Evolutionary conservation across 2,888 invertebrate genomes (phyloP), one percentile per base, ranked within the genome.

Genomic region (Philopedon plagiatum): DNA sequence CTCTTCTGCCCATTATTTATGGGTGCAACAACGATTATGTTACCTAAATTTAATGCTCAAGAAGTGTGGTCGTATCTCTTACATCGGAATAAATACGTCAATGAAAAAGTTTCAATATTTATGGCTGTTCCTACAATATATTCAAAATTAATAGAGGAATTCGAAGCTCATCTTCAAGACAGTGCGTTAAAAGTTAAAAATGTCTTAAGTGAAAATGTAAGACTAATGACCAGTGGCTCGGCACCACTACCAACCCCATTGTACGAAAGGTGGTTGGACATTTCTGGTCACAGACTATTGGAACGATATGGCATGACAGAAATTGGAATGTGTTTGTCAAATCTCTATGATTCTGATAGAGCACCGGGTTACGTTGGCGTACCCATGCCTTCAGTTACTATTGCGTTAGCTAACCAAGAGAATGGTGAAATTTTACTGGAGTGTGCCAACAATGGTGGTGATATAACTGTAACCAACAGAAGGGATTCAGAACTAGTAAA

Each of bases 71-170:
- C 90, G 0, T 87, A 91, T 3, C 86, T 95, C 13, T 86, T 94
- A 5, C 92, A 91, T 32, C 88, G 91, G 71, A 91, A 92, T 76
- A 86, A 89, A 23, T 79, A 79, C 68, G 74, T 79, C 9, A 86
- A 89, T 0, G 88, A 89, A 11, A 87, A 91, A 41, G 88, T 94
- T n/a, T 93, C 91, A 46, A 88, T 94, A 63, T 93, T 94, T 81
- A 94, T 95, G 91, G 97, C 93, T n/a, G 96, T 96, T 39, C 96
- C 97, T 0, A 94, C 96, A 0, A 93, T 96, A 81, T 97, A 95
- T 84, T 89, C 91, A 56, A 91, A 92, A 71, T 87, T 97, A 7
- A 91, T 93, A 3, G 89, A 92, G 62, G 92, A 93, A 79, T 93
- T 92, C 83, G 91, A 91, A 44, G 87, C 88, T 37, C 88, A 91